Conservation (phyloP, 2,797 vertebrate species). For the Sebastiscus tertius region DNA sequence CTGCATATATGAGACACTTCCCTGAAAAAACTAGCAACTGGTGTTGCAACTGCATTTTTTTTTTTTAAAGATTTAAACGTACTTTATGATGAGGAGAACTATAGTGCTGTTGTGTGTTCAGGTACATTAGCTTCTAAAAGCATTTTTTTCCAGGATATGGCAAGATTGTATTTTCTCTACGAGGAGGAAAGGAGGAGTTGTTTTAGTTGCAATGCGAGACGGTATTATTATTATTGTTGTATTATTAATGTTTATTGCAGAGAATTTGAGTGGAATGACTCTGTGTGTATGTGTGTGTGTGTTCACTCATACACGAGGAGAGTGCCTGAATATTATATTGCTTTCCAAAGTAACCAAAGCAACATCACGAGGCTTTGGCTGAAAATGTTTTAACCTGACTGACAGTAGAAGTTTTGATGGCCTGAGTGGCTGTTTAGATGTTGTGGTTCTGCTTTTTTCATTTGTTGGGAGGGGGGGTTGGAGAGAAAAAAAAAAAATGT, state of each 20-base stretch:
- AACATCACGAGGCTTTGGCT: slow-evolving; percentile 62
- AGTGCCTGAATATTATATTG: slow-evolving; percentile 72
- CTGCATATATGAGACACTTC: slow-evolving; percentile 77
- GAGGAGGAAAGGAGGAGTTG: slow-evolving; percentile 8
- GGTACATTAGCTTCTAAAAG: slow-evolving; percentile 20
- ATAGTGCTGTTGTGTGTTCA: slow-evolving; percentile 1
- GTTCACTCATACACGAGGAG: slow-evolving; percentile 17
- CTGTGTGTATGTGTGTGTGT: background rate
- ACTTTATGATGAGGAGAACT: background rate
- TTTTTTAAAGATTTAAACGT: slow-evolving; percentile 13
- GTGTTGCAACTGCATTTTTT: slow-evolving; percentile 50
- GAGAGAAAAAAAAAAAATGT: slow-evolving; percentile 8
- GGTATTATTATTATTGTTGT: slow-evolving; percentile 33
- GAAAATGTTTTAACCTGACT: slow-evolving; percentile 49
- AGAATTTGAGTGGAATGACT: slow-evolving; percentile 53
- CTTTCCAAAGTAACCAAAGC: slow-evolving; percentile 69
- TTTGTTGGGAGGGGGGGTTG: slow-evolving; percentile 16
- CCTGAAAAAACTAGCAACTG: slow-evolving; percentile 71
- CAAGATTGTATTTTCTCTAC: slow-evolving; percentile 13
- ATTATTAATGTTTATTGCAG: slow-evolving; percentile 69
- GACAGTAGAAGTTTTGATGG: slow-evolving; percentile 23
- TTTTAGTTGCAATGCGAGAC: slow-evolving; percentile 71
- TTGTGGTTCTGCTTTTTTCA: slow-evolving; percentile 33
- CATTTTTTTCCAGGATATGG: background rate
- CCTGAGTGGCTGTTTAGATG: slow-evolving; percentile 30